Percentiles rank a stretch among this genome's conserved stretches.
Evolutionary conservation across 2,113 vertebrate genomes (phyloP).

Genomic region (Petrocephalus zakoni): DNA sequence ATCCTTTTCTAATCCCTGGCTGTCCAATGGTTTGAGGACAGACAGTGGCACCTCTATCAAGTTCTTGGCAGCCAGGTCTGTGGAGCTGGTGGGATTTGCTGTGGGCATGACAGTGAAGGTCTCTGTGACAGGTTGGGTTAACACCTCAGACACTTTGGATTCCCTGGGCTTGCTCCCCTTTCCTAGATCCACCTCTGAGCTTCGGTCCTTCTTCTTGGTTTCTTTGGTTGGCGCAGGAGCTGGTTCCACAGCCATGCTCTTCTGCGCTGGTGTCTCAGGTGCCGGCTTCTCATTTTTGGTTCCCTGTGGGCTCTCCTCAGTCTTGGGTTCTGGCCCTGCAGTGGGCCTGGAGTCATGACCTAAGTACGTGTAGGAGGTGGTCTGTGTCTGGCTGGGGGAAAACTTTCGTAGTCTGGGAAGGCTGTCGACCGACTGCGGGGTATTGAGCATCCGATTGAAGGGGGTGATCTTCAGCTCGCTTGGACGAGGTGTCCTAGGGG

Average conservation of each 20-base stretch:
- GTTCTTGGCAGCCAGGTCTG: constrained; percentile 60
- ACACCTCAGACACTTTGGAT: constrained; percentile 64
- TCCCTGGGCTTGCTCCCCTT: constrained; percentile 52
- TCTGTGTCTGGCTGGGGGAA: constrained; percentile 80
- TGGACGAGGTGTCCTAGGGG: constrained; percentile 82
- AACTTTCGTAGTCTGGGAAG: constrained; percentile 85
- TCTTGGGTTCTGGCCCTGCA: constrained; percentile 39
- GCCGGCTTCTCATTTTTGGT: neutral
- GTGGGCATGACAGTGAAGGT: constrained; percentile 53
- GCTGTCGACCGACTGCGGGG: constrained; percentile 89
- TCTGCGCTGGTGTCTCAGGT: neutral
- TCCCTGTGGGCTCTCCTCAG: neutral
- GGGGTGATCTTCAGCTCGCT: constrained; percentile 85
- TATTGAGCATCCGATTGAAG: constrained; percentile 85
- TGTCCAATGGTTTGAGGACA: constrained; percentile 66
- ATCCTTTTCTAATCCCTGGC: constrained; percentile 49
- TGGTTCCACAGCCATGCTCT: constrained; percentile 28
- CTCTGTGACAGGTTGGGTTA: constrained; percentile 67
- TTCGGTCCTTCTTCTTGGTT: constrained; percentile 20
- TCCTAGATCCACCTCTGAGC: neutral
- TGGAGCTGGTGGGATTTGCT: constrained; percentile 43
- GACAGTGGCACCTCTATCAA: constrained; percentile 84
- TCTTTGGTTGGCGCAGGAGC: constrained; percentile 33
- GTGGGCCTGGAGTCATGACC: constrained; percentile 64
- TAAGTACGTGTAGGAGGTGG: constrained; percentile 81